Evolutionary conservation across 2,888 invertebrate species (phyloP).

Genomic region (Thyatira batis): DNA sequence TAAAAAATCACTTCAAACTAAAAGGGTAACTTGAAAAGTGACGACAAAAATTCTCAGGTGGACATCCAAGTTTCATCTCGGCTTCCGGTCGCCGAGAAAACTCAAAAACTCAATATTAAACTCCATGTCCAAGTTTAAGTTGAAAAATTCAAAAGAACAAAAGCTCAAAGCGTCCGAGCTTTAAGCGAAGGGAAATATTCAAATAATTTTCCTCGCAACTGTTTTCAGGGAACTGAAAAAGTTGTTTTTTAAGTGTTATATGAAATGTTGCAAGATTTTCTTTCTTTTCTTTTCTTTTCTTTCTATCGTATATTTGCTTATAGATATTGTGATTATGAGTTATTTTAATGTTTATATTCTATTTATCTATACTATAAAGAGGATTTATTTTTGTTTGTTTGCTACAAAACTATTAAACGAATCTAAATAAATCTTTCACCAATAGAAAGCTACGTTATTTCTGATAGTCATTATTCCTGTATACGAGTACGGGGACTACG

Average conservation of each 20-base stretch:
- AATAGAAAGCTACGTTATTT: no score
- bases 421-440: no score
- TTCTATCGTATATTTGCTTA: no score
- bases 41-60: constrained; percentile 38
- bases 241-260: constrained; percentile 17
- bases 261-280: constrained; percentile 5
- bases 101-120: constrained; percentile 52
- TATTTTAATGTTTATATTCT: no score
- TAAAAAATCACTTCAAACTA: background rate
- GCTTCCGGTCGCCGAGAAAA: constrained; percentile 27
- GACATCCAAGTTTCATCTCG: constrained; percentile 19
- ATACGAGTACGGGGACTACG: no score
- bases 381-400: no score
- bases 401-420: no score
- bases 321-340: no score
- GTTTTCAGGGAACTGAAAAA: constrained; percentile 22
- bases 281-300: constrained; percentile 4
- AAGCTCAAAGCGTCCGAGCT: constrained; percentile 49
- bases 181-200: constrained; percentile 47
- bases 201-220: constrained; percentile 54
- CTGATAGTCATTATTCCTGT: no score
- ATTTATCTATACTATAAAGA: no score
- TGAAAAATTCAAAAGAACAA: constrained; percentile 65
- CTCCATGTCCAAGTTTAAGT: constrained; percentile 34
- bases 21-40: constrained; percentile 7